phyloP scores from a whole-genome alignment of 1,140 invertebrate genomes.

The Euschistus heros region DNA sequence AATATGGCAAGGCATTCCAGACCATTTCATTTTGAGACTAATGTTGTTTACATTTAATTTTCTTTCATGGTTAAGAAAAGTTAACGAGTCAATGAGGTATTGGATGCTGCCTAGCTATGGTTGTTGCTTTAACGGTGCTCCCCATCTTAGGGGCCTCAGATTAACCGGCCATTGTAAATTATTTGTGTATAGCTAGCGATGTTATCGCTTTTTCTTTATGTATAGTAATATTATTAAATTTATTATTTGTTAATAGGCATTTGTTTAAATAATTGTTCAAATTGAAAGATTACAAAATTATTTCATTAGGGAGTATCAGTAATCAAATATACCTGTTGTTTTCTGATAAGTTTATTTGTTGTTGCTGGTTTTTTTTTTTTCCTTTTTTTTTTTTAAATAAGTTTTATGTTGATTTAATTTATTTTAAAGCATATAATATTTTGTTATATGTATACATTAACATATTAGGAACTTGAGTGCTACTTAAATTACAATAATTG shows the following conservation, averaged over 20 bases:
- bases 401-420: constrained; percentile 15
- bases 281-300: constrained; percentile 6
- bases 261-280: constrained; percentile 8
- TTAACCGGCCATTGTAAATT: constrained; percentile 18
- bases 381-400: constrained; percentile 6
- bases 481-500: constrained; percentile 4
- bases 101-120: constrained; percentile 16
- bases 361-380: constrained; percentile 15
- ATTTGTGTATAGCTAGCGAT: constrained; percentile 15
- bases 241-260: constrained; percentile 16
- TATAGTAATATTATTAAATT: constrained; percentile 14
- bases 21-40: not conserved
- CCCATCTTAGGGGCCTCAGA: constrained; percentile 7
- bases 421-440: constrained; percentile 6
- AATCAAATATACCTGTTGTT: constrained; percentile 15
- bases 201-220: constrained; percentile 14
- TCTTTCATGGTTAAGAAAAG: not conserved
- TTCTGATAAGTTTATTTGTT: constrained; percentile 19
- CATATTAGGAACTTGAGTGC: constrained; percentile 4
- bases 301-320: constrained; percentile 18
- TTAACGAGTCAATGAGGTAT: constrained; percentile 3
- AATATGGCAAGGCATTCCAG: constrained; percentile 12
- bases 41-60: too few species aligned
- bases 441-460: not conserved
- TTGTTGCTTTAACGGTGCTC: constrained; percentile 14